These are phyloP conservation scores for Novumbra hubbsi DNA, from an alignment of 2,797 vertebrate species.

Conservation along the genomic window DNA sequence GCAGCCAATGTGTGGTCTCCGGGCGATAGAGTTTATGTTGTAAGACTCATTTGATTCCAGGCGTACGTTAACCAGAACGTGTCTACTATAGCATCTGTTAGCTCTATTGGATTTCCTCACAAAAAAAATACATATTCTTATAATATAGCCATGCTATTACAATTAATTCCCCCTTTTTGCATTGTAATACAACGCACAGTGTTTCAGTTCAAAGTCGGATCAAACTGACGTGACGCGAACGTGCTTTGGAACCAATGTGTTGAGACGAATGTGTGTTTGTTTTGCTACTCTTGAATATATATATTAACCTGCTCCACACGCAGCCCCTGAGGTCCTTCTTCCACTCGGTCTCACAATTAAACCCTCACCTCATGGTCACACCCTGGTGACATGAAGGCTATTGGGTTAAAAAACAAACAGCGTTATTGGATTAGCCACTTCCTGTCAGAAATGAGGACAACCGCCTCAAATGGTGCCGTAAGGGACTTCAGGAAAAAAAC, in stretches of 20 bases:
- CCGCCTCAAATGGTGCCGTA: background rate
- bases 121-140: background rate
- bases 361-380: background rate
- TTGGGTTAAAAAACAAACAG: background rate
- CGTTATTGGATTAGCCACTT: too few relatives aligned
- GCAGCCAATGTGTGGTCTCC: background rate
- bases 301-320: background rate
- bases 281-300: too few relatives aligned
- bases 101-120: background rate
- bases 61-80: background rate
- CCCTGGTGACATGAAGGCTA: background rate
- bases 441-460: background rate
- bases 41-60: background rate
- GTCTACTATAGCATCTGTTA: background rate
- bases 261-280: background rate
- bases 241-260: too few relatives aligned
- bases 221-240: background rate
- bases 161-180: background rate
- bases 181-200: background rate
- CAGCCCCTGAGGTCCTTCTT: background rate
- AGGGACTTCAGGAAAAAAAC: background rate
- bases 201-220: background rate
- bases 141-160: background rate
- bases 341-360: background rate
- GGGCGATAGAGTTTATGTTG: background rate